Evolutionary conservation across 2,797 vertebrate species (phyloP).

Genomic region (Scomberomorus guttatus): DNA sequence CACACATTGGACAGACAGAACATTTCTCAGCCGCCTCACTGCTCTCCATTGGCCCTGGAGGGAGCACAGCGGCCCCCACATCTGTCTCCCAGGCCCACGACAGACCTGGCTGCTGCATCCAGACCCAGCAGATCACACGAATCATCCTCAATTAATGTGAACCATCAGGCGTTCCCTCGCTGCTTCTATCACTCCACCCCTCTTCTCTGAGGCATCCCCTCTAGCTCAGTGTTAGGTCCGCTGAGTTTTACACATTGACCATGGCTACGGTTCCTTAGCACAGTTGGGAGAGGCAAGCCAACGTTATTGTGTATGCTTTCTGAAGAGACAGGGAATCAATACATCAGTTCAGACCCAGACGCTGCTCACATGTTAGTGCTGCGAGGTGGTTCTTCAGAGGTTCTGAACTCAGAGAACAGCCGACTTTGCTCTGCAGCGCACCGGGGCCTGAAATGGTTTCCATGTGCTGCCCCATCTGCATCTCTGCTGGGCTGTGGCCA

Average conservation of each 20-base stretch:
- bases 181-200: conserved; percentile 64
- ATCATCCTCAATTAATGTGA: conserved; percentile 85
- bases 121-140: conserved; percentile 81
- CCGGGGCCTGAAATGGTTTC: conserved; percentile 80
- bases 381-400: conserved; percentile 71
- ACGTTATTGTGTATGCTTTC: conserved; percentile 71
- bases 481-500: conserved; percentile 79
- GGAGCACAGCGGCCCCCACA: conserved; percentile 81
- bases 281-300: conserved; percentile 67
- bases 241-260: conserved; percentile 76
- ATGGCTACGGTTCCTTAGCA: conserved; percentile 70
- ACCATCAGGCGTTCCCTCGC: conserved; percentile 78
- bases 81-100: conserved; percentile 86
- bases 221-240: conserved; percentile 68
- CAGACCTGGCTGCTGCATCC: conserved; percentile 78
- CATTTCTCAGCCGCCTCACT: conserved; percentile 82
- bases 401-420: conserved; percentile 71
- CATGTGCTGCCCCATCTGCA: conserved; percentile 82
- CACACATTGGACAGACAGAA: conserved; percentile 69
- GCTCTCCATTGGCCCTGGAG: conserved; percentile 77
- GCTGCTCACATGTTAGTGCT: conserved; percentile 70
- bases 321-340: conserved; percentile 81
- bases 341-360: conserved; percentile 72
- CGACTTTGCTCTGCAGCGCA: conserved; percentile 59
- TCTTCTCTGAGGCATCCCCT: conserved; percentile 78